Base-by-base conservation (phyloP, 1,140 invertebrate genomes). In the Zaprionus africanus region DNA sequence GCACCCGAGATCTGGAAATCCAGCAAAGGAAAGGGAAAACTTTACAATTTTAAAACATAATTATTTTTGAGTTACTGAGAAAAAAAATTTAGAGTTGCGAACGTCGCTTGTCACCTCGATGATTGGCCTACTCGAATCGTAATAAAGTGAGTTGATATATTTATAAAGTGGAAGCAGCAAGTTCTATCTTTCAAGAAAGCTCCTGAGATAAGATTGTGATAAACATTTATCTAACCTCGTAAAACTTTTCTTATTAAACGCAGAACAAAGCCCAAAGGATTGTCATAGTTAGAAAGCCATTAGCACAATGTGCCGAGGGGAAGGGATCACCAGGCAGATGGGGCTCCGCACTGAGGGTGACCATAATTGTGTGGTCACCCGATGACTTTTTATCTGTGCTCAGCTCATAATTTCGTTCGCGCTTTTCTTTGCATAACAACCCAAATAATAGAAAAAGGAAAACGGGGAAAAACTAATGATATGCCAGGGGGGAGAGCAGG, bases 321-420 rank as follows among this genome's bases (percentile, higher is more conserved):
- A 57, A n/a, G 19, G 19, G 67, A 64, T 82, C 43, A 51, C 49
- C 57, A 54, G 31, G n/a, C 46, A 59, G 66, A 41, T 78, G 76
- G 56, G 64, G 67, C 57, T 77, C 67, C 53, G 67, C 49, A 66
- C 64, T 24, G 11, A 28, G 54, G 15, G 19, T 59, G 54, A 76
- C 78, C 84, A 79, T 67, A 76, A 90, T 90, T 84, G 71, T 88
- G 75, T 74, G 84, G 85, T 90, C 81, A 90, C 85, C 67, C 78
- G 78, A 76, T 87, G 81, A 81, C 74, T 66, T 88, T 83, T 86
- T 83, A 31, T 73, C 69, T 78, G 72, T 36, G 46, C 61, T 76
- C 19, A 65, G 61, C 56, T 60, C 67, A 76, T 71, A 76, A 71
- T 76, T 64, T 71, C 9, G 17, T 46, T 31, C 65, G 31, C 28